Conservation (phyloP, 1,140 invertebrate genomes). For the Meloidogyne floridensis region DNA sequence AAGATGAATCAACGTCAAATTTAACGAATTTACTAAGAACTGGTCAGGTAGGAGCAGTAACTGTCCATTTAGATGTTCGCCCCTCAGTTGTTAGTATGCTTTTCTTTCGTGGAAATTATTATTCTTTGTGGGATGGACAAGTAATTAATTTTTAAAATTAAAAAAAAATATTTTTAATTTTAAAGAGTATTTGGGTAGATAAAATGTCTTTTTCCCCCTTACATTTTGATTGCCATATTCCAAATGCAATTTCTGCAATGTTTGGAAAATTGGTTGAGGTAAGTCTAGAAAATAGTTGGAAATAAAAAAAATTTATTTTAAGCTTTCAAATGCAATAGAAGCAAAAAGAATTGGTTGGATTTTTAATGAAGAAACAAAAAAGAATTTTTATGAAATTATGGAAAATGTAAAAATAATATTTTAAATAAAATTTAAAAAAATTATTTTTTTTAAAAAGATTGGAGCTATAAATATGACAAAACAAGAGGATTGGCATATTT, state of each 20-base stretch:
- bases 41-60: not conserved
- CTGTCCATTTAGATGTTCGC: not conserved
- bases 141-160: not conserved
- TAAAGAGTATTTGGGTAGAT: not conserved
- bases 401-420: slow-evolving; percentile 4
- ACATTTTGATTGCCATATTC: slow-evolving; percentile 4
- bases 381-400: not conserved
- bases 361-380: slow-evolving; percentile 1
- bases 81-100: not conserved
- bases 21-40: slow-evolving; percentile 5
- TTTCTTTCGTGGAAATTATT: slow-evolving; percentile 5
- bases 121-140: slow-evolving; percentile 9
- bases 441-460: not conserved
- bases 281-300: not conserved
- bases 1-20: not conserved
- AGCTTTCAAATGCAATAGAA: not conserved
- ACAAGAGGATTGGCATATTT: slow-evolving; percentile 9
- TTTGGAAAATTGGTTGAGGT: not conserved
- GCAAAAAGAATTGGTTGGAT: slow-evolving; percentile 1
- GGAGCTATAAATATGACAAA: slow-evolving; percentile 9
- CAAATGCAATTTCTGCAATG: not conserved
- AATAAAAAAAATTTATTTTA: not conserved
- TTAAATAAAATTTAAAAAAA: not conserved
- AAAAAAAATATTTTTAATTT: not conserved
- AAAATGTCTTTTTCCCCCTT: not conserved